Percentiles rank a stretch among this genome's conserved stretches.
These are phyloP conservation scores for Orthosia gothica DNA, from an alignment of 2,888 invertebrate genomes.

Conservation along the genomic window DNA sequence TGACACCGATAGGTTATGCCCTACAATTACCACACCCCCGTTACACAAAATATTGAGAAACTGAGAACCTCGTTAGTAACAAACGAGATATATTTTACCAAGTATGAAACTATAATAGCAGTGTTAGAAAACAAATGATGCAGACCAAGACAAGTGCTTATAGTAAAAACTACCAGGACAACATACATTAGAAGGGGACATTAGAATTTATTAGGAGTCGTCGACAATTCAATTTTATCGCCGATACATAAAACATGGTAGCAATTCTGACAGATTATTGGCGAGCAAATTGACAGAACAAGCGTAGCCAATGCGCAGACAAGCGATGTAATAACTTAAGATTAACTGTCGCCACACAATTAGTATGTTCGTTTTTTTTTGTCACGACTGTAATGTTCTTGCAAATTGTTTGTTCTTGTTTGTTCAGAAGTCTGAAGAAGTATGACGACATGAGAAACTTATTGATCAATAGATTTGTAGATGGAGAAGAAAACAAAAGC, in stretches of 20 bases:
- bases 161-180: constrained; percentile 25
- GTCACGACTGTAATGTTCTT: constrained; percentile 23
- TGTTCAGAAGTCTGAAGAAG: constrained; percentile 10
- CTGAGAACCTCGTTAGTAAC: constrained; percentile 18
- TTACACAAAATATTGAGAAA: constrained; percentile 9
- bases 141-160: constrained; percentile 14
- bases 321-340: constrained; percentile 64
- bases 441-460: constrained; percentile 5
- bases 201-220: constrained; percentile 51
- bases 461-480: background rate
- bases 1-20: background rate
- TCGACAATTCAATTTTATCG: constrained; percentile 64
- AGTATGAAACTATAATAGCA: constrained; percentile 23
- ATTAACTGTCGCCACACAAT: constrained; percentile 66
- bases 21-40: constrained; percentile 1
- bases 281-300: constrained; percentile 67
- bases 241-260: constrained; percentile 50
- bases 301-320: constrained; percentile 66
- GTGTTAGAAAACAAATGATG: constrained; percentile 41
- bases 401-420: constrained; percentile 44
- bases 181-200: constrained; percentile 25
- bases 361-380: constrained; percentile 55
- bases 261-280: constrained; percentile 66
- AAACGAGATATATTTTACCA: constrained; percentile 28
- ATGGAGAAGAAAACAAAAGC: background rate